Evolutionary conservation across 2,888 invertebrate species (phyloP), one percentile per base, ranked within the genome.

Genomic region (Hyles lineata): DNA sequence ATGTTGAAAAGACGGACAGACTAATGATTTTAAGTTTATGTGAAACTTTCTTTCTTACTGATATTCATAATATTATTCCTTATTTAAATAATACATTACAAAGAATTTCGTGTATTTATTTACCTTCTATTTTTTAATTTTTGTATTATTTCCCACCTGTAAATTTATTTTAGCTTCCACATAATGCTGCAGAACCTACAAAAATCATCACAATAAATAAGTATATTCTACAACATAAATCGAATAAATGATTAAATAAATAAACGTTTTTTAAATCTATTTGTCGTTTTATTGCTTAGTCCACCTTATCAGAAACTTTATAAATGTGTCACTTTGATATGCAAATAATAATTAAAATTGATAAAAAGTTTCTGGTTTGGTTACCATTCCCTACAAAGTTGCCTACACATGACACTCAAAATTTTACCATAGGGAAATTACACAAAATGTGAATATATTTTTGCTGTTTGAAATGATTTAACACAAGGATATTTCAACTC

Each of bases 271-370:
- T 80, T 73, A 78, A 63, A 75, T 76, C 74, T 84, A 82, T 79
- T 74, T 77, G 82, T 82, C 78, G 89, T 89, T 89, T 89, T 75
- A 87, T 85, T 89, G 77, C 71, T 76, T 76, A 70, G 17, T 55
- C 15, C 23, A 21, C 70, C 55, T 29, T 32, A 67, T 23, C 67
- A 67, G 67, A 67, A 67, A 23, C 21, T 67, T 67, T 50, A 0
- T 2, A 2, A 15, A 25, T 67, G 19, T 11, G 29, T 19, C 29
- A 59, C 7, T 59, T 59, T 11, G n/a, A 21, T 23, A n/a, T 21
- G 59, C 4, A 59, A n/a, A 15, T 23, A 25, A 60, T 25, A 15
- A 25, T 6, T 60, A 60, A 59, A 59, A 25, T 59, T 59, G 11
- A 60, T 23, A 60, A 60, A 60, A 29, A 60, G 60, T 60, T 60